Percentiles rank a stretch among this genome's conserved stretches.
Evolutionary conservation across 1,140 invertebrate species (phyloP).

Genomic region (Anastatus disparis): DNA sequence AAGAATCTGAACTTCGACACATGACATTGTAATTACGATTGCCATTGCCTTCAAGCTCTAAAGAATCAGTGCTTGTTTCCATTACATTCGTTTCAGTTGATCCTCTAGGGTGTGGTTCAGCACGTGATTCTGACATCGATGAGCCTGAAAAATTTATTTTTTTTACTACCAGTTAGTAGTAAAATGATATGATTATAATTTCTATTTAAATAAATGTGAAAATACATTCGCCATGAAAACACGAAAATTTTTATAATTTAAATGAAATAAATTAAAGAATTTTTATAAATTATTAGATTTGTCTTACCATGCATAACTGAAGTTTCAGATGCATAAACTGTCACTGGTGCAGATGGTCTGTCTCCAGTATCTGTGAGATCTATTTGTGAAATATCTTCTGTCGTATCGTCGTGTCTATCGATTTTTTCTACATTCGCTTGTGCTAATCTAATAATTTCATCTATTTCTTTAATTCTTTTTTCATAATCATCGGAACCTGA

Average conservation of each 20-base stretch:
- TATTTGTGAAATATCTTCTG: slow-evolving; percentile 64
- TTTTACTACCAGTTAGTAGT: no score
- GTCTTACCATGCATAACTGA: slow-evolving; percentile 12
- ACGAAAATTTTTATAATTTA: neutral
- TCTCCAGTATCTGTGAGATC: slow-evolving; percentile 57
- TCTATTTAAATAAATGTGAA: no score
- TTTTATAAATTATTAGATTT: neutral
- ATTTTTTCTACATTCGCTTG: slow-evolving; percentile 77
- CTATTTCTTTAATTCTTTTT: slow-evolving; percentile 78
- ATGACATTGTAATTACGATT: slow-evolving; percentile 57
- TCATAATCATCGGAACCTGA: slow-evolving; percentile 76
- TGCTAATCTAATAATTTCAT: slow-evolving; percentile 78
- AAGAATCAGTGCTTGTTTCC: slow-evolving; percentile 73
- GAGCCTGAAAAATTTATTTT: no score
- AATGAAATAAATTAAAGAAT: neutral
- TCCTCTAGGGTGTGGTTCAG: slow-evolving; percentile 8
- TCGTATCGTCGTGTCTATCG: slow-evolving; percentile 68
- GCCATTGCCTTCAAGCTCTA: slow-evolving; percentile 66
- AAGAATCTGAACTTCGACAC: slow-evolving; percentile 62
- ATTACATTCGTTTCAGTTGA: slow-evolving; percentile 60
- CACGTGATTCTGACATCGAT: no score
- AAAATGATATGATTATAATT: no score
- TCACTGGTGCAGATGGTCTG: slow-evolving; percentile 26
- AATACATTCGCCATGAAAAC: neutral
- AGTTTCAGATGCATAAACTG: neutral